These are phyloP conservation scores for Chionomys nivalis DNA, from an alignment of 2,113 vertebrate species.

Conservation along the genomic window DNA sequence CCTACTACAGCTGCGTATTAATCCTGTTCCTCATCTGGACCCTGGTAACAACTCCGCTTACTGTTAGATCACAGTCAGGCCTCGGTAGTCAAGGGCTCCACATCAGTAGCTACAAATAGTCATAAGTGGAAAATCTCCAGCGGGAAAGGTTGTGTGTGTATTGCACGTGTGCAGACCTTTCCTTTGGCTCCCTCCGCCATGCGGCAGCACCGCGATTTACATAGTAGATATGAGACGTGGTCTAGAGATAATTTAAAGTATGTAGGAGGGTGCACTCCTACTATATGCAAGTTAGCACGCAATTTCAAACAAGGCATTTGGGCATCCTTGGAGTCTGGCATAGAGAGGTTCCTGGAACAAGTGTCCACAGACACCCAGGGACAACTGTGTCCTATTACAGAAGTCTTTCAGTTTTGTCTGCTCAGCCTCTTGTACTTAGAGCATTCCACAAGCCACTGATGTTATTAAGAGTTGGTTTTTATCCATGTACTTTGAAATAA, in stretches of 20 bases:
- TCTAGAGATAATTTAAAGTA: too few relatives aligned
- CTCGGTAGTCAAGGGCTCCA: background rate
- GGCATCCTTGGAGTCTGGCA: background rate
- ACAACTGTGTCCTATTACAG: background rate
- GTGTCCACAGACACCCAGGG: background rate
- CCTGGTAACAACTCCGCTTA: background rate
- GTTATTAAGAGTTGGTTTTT: constrained; percentile 47
- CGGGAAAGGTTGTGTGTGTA: too few relatives aligned
- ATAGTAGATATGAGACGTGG: too few relatives aligned
- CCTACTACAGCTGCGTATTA: background rate
- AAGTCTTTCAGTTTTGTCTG: background rate
- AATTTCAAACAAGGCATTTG: background rate
- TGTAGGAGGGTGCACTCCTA: too few relatives aligned
- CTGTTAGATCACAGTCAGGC: background rate
- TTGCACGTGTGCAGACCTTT: too few relatives aligned
- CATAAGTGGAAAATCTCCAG: too few relatives aligned
- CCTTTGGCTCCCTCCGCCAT: too few relatives aligned
- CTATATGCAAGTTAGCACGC: background rate
- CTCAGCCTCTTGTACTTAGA: background rate
- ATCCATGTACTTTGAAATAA: background rate
- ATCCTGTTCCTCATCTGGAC: constrained; percentile 35
- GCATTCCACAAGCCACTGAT: background rate
- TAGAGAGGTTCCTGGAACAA: background rate
- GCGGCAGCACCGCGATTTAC: background rate
- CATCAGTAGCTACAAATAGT: background rate